Conservation (phyloP, 2,113 vertebrate genomes). For the Alaudala cheleensis region DNA sequence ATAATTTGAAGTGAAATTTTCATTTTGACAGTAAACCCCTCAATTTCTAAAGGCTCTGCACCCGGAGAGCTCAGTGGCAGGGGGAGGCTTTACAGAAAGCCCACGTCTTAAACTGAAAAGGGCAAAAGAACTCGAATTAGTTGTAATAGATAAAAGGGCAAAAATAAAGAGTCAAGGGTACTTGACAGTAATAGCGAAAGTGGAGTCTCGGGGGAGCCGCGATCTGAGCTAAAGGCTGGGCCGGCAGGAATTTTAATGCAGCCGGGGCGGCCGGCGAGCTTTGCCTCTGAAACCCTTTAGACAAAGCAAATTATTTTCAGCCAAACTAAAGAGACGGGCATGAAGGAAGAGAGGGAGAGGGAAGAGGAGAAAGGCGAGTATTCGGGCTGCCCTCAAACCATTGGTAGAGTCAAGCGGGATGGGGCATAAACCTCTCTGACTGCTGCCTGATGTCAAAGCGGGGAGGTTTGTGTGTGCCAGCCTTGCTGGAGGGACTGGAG, state of each 20-base stretch:
- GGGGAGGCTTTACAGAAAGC: constrained; percentile 85
- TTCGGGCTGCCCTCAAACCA: background rate
- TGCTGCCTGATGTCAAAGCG: background rate
- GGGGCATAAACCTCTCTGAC: background rate
- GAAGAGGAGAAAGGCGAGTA: background rate
- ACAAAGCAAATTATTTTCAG: constrained; percentile 78
- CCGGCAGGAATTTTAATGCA: constrained; percentile 93
- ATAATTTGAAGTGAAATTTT: constrained; percentile 97
- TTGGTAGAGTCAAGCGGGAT: background rate
- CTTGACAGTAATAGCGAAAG: constrained; percentile 99
- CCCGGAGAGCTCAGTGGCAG: constrained; percentile 77
- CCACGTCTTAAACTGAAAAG: constrained; percentile 96
- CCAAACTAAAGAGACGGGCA: constrained; percentile 10
- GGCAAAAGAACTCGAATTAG: constrained; percentile 98
- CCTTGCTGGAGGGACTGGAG: background rate
- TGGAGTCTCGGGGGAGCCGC: constrained; percentile 88
- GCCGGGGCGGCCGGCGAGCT: constrained; percentile 74
- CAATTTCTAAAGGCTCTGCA: constrained; percentile 85
- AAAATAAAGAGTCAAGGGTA: constrained; percentile 97
- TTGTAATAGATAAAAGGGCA: constrained; percentile 99
- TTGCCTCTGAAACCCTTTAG: constrained; percentile 67
- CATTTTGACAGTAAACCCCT: constrained; percentile 94
- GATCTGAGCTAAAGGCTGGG: constrained; percentile 73
- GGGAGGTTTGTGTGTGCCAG: background rate
- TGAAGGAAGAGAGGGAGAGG: background rate